A percentile compares a stretch with the other conserved stretches of the same genome.
Conservation (phyloP, 2,797 vertebrate genomes). For the Taenioides sp. region DNA sequence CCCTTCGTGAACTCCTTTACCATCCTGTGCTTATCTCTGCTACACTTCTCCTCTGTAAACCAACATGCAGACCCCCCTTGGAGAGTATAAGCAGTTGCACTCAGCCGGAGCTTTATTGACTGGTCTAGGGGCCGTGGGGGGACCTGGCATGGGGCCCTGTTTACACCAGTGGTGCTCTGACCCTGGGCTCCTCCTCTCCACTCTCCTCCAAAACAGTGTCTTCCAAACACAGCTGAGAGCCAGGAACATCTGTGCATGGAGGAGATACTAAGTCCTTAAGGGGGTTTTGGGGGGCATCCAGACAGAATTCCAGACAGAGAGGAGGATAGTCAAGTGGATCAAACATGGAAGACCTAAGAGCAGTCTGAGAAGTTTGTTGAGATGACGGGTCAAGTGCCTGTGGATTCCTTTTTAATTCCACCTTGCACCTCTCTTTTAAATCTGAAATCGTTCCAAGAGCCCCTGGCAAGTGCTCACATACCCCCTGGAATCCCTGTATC, state of each 20-base stretch:
- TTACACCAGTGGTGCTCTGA: constrained; percentile 65
- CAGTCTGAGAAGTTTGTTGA: neutral
- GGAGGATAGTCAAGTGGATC: neutral
- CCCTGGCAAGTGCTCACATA: too few species aligned
- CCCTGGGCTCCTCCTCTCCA: constrained; percentile 30
- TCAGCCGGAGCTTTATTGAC: constrained; percentile 33
- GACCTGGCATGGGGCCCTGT: constrained; percentile 65
- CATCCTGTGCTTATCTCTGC: constrained; percentile 25
- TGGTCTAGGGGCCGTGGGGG: constrained; percentile 47
- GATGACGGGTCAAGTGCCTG: too few species aligned
- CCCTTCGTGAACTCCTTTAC: neutral
- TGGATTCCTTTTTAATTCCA: too few species aligned
- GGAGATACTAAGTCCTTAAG: constrained; percentile 66
- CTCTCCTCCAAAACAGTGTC: constrained; percentile 64
- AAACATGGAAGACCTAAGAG: neutral
- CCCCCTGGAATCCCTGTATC: too few species aligned
- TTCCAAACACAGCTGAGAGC: constrained; percentile 75
- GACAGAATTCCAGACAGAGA: constrained; percentile 49
- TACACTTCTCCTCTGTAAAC: constrained; percentile 31
- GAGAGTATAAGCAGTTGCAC: constrained; percentile 21
- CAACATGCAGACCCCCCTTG: constrained; percentile 37
- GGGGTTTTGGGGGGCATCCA: constrained; percentile 48
- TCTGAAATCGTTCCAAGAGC: too few species aligned
- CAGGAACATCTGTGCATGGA: constrained; percentile 66
- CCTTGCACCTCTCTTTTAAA: too few species aligned